Evolutionary conservation across 2,113 vertebrate genomes (phyloP), one percentile per base, ranked within the genome.

Genomic region (Lepus europaeus): DNA sequence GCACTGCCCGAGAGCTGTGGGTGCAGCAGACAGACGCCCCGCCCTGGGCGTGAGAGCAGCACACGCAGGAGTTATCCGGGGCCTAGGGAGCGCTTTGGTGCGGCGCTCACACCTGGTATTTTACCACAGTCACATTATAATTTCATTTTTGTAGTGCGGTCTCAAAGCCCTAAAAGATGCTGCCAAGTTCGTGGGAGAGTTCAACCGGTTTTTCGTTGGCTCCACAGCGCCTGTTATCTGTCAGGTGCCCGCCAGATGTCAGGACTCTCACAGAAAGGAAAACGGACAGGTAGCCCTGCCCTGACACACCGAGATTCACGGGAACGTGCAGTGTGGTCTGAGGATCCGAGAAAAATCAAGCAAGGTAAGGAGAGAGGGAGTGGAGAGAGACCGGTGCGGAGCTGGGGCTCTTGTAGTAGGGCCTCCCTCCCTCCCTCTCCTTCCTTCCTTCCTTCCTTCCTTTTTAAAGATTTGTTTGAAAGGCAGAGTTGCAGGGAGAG

Each of bases 281-380:
- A 70, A 80, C 7, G 5, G 49, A 56, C 23, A 51, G 64, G 39
- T 29, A 33, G 0, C 17, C 39, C 66, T 56, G 49, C 51, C 83
- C 13, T 79, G 76, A 76, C 14, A 59, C 19, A 80, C 12, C 16
- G 80, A 53, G 20, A 61, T 22, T 6, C 4, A 45, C 20, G 36
- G 56, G 14, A 17, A 5, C 87, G 1, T 36, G 13, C 27, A 45
- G n/a, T 6, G 25, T 16, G 45, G 76, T 77, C 56, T 77, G 77
- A 97, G 79, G 69, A 59, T 93, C 53, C 53, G 36, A 88, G 79
- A 66, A 91, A 79, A 94, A 74, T 25, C 53, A 87, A 83, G 78
- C 39, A 25, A n/a, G 49, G 11, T 36, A 70, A 66, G 80, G 53
- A 61, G 49, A 61, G 27, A 61, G 73, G 19, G 0, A 1, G 10